Evolutionary conservation across 2,888 invertebrate genomes (phyloP), one percentile per base, ranked within the genome.

Genomic region (Pilophorus perplexus): DNA sequence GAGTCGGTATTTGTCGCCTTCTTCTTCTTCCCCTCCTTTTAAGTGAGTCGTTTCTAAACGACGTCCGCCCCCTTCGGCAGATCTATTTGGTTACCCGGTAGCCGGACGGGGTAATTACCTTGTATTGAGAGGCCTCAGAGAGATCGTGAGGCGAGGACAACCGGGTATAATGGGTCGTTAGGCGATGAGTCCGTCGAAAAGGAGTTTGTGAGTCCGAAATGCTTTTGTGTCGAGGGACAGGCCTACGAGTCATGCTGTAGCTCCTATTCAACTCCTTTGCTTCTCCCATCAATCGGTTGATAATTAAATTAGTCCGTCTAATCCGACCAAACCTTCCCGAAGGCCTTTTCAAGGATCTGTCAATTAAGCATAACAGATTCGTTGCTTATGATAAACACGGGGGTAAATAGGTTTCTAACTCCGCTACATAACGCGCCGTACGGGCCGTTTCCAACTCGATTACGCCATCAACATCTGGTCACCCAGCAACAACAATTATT

Each of bases 251-350:
- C 52, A 52, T 16, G 52, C 27, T 28, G 27, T 25, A 33, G 33
- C 33, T 3, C 5, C 52, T 25, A 10, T 52, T 42, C 10, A 42
- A 42, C 6, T 14, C 16, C 14, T 28, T 18, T 10, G 2, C n/a
- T n/a, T n/a, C n/a, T 12, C 27, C 3, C 14, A 18, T 65, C 64
- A 65, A 65, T 65, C 64, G 64, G 64, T 54, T 65, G 52, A 65
- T 65, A 65, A 65, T 65, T 65, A 65, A 65, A 65, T 65, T 65
- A 65, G 64, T 52, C 54, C 64, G 42, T 65, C 52, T 65, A 42
- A 52, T 62, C 33, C 62, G 22, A 28, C 46, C 27, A 46, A 46
- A 12, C 20, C 28, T 27, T 28, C n/a, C 28, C 18, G 25, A 25
- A 27, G 38, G 12, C 48, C 10, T 27, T 28, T 20, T 28, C 62